phyloP scores from a whole-genome alignment of 1,140 invertebrate species.

The Schlechtendalia chinensis region DNA sequence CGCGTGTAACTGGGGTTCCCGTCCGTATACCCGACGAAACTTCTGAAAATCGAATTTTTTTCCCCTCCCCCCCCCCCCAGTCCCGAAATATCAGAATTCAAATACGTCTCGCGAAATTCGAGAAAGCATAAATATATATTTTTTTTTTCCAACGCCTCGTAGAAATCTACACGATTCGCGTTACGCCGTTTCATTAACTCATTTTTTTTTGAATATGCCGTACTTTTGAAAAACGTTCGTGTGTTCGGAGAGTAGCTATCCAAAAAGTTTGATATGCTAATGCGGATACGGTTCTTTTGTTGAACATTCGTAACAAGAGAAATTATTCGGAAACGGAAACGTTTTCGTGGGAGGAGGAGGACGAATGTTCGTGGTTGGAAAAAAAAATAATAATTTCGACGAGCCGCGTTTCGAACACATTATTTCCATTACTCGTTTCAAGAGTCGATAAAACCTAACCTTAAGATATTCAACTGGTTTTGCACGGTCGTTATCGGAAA shows the following conservation, averaged over 20 bases:
- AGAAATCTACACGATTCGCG: not conserved
- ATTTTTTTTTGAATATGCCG: not conserved
- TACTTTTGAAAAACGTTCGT: not conserved
- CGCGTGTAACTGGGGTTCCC: not conserved
- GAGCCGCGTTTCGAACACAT: not conserved
- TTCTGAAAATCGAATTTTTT: conserved; percentile 35
- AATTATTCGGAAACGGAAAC: conserved; percentile 18
- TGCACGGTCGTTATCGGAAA: not conserved
- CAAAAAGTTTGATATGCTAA: conserved; percentile 23
- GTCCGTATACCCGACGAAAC: not conserved
- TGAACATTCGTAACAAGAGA: not conserved
- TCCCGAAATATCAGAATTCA: conserved; percentile 37
- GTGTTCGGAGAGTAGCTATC: not conserved
- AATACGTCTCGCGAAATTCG: not conserved
- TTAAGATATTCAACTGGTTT: not conserved
- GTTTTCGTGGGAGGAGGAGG: not conserved
- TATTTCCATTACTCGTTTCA: not conserved
- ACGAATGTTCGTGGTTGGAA: not conserved
- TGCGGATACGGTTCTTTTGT: too few relatives aligned
- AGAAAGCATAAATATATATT: not conserved
- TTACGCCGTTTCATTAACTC: conserved; percentile 7
- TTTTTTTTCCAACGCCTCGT: not conserved
- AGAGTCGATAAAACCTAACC: not conserved
- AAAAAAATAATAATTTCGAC: not conserved
- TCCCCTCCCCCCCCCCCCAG: not conserved